Percentiles rank a stretch among this genome's conserved stretches.
Evolutionary conservation across 2,888 invertebrate species (phyloP).

Genomic region (Tridacna gigas): DNA sequence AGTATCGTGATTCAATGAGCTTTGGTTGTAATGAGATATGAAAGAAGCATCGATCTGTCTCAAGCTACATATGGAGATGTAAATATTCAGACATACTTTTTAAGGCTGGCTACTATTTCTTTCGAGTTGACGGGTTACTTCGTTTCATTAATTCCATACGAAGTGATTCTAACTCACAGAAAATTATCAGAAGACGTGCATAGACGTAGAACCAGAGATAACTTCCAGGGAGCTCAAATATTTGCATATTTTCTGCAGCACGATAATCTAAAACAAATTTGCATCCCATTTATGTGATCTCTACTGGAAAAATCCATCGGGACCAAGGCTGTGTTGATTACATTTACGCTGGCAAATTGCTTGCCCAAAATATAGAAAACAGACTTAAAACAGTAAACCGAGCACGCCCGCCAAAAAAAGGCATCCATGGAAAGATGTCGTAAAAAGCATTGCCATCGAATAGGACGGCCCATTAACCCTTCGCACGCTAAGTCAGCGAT

Average conservation of each 20-base stretch:
- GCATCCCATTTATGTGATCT: conserved; percentile 51
- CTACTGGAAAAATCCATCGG: conserved; percentile 52
- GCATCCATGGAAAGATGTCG: conserved; percentile 30
- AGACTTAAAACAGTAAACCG: conserved; percentile 33
- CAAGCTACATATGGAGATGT: too few relatives aligned
- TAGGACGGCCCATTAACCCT: conserved; percentile 53
- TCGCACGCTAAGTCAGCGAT: too few relatives aligned
- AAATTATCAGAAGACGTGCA: too few relatives aligned
- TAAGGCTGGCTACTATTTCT: too few relatives aligned
- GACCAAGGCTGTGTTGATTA: conserved; percentile 54
- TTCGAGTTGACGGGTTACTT: too few relatives aligned
- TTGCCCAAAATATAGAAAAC: conserved; percentile 30
- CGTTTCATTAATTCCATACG: too few relatives aligned
- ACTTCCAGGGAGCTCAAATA: conserved; percentile 39
- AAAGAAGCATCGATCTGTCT: too few relatives aligned
- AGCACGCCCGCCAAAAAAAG: conserved; percentile 48
- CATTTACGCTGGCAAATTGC: conserved; percentile 60
- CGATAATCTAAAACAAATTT: conserved; percentile 64
- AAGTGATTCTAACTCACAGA: too few relatives aligned
- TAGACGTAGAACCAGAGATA: too few relatives aligned
- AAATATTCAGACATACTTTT: too few relatives aligned
- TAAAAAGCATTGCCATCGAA: conserved; percentile 46
- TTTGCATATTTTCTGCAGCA: conserved; percentile 45
- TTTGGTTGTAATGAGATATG: too few relatives aligned
- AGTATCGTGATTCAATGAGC: too few relatives aligned